A percentile compares a stretch with the other conserved stretches of the same genome.
Conservation (phyloP, 2,888 invertebrate genomes). For the Acrocyrtus sp. region DNA sequence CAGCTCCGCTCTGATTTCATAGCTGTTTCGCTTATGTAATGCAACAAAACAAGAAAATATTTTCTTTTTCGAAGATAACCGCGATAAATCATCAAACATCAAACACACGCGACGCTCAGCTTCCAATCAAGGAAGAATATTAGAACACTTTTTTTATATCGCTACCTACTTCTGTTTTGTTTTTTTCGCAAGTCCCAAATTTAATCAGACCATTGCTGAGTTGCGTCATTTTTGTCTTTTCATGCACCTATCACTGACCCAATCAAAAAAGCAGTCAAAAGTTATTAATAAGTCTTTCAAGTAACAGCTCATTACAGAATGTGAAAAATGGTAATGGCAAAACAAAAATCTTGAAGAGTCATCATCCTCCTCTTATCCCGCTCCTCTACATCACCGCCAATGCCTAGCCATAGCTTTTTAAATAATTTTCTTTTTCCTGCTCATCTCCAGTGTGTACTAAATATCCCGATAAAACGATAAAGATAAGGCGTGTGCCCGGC, state of each 20-base stretch:
- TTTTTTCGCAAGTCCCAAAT: conserved; percentile 14
- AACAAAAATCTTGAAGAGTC: conserved; percentile 23
- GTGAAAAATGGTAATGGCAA: conserved; percentile 28
- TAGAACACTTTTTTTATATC: background rate
- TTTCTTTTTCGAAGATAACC: conserved; percentile 3
- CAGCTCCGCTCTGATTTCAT: too few relatives aligned
- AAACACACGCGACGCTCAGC: conserved; percentile 22
- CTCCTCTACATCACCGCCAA: background rate
- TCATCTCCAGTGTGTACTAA: conserved; percentile 28
- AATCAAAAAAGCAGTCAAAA: conserved; percentile 20
- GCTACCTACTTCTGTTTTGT: conserved; percentile 5
- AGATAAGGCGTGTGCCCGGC: conserved; percentile 43
- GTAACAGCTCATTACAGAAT: conserved; percentile 18
- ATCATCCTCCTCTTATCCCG: background rate
- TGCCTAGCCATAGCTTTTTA: background rate
- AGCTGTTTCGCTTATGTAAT: background rate
- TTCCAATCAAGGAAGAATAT: conserved; percentile 9
- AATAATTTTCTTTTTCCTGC: background rate
- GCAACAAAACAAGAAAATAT: background rate
- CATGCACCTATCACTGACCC: background rate
- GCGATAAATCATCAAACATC: background rate
- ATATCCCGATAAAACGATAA: conserved; percentile 23
- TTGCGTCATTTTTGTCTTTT: too few relatives aligned
- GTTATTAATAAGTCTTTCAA: conserved; percentile 5
- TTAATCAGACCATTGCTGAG: conserved; percentile 34